A percentile compares a stretch with the other conserved stretches of the same genome.
Conservation (phyloP, 2,797 vertebrate species). For the Pangasius mekongensis region DNA sequence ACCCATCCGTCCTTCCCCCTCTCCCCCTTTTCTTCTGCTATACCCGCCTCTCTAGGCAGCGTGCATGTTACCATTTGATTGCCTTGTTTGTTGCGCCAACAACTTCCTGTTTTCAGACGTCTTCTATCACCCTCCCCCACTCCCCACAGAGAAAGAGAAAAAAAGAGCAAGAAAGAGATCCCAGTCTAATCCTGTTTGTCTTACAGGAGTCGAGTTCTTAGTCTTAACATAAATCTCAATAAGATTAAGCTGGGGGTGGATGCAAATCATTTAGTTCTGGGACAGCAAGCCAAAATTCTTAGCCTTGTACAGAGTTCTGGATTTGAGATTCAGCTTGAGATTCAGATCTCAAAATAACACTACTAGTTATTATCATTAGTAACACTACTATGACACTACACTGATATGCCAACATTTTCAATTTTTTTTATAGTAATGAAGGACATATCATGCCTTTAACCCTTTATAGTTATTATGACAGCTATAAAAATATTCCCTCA, state of each 20-base stretch:
- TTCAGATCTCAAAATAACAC: neutral
- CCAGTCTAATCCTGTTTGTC: slow-evolving; percentile 76
- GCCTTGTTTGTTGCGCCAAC: slow-evolving; percentile 62
- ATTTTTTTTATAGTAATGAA: neutral
- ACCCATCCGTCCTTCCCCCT: slow-evolving; percentile 38
- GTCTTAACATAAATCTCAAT: slow-evolving; percentile 74
- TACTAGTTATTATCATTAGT: neutral
- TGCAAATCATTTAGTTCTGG: slow-evolving; percentile 61
- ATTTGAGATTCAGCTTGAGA: neutral
- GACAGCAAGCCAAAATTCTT: slow-evolving; percentile 20
- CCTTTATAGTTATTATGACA: neutral
- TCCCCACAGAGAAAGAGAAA: slow-evolving; percentile 50
- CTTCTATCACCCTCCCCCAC: slow-evolving; percentile 47
- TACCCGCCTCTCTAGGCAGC: slow-evolving; percentile 43
- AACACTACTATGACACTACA: neutral
- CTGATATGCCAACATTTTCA: neutral
- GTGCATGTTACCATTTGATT: slow-evolving; percentile 59
- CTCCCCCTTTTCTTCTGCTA: neutral
- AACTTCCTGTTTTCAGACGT: slow-evolving; percentile 63
- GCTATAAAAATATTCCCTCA: neutral
- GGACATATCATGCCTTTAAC: neutral
- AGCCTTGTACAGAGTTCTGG: slow-evolving; percentile 15
- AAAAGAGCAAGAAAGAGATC: slow-evolving; percentile 58
- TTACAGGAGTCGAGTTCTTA: slow-evolving; percentile 69
- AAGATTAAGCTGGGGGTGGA: slow-evolving; percentile 58